Evolutionary conservation across 2,797 vertebrate species (phyloP), one percentile per base, ranked within the genome.

Genomic region (Borostomias antarcticus): DNA sequence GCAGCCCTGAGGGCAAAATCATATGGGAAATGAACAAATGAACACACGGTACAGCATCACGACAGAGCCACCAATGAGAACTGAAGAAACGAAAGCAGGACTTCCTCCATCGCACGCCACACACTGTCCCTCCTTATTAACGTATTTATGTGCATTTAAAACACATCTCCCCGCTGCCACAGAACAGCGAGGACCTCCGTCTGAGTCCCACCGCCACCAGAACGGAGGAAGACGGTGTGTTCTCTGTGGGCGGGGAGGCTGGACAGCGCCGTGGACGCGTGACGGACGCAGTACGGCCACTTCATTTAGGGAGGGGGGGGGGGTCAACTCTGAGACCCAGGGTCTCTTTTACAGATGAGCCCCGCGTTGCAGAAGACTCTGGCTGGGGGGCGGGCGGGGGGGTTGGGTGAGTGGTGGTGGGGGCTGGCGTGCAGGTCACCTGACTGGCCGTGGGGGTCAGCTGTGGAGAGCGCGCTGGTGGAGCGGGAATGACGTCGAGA

Each of bases 401-500:
- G 48, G 48, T 45, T 40, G 56, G 50, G 23, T 9, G 64, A 17
- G 9, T 26, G 58, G 37, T 60, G 40, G n/a, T n/a, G 63, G 70
- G 62, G 62, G 62, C 58, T 80, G 72, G 76, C 95, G 96, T 98
- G 97, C 95, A 95, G 93, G 94, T 99, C 97, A 99, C 97, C 97
- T 99, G 97, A 95, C 95, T 96, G 97, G 93, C 96, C 92, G 88
- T 96, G 93, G 90, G 95, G 94, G 85, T 99, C 96, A 81, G 96
- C 91, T 87, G 96, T 93, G 93, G 96, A 96, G 84, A 99, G 95
- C 82, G 97, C 96, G 79, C 96, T 99, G 95, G 97, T 99, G 88
- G 97, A 99, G 84, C 97, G 96, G 92, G 97, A 99, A 92, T 98
- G 96, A 84, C 96, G 96, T 94, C 96, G 95, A 92, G 98, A 98